These are phyloP conservation scores for Characodon lateralis DNA, from an alignment of 2,797 vertebrate genomes.

Conservation along the genomic window DNA sequence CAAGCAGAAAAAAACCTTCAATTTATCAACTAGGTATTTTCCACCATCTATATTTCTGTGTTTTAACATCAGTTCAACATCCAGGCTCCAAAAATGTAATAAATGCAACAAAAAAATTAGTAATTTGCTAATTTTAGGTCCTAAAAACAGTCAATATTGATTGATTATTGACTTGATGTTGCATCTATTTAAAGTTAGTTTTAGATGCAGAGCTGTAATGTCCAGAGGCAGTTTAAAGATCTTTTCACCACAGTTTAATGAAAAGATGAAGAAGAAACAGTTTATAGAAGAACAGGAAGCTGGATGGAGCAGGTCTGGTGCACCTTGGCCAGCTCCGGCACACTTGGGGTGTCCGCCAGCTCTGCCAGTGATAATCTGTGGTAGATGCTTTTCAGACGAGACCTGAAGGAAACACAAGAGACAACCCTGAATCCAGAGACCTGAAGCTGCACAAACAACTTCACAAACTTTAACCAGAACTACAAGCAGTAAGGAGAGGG, in stretches of 20 bases:
- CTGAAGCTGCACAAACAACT: neutral
- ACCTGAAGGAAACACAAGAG: slow-evolving; percentile 74
- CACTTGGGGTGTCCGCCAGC: slow-evolving; percentile 90
- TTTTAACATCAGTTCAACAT: neutral
- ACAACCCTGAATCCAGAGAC: neutral
- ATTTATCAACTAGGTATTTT: neutral
- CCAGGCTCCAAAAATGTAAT: neutral
- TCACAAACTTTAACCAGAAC: neutral
- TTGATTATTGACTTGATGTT: too few species aligned
- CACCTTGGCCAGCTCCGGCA: slow-evolving; percentile 93
- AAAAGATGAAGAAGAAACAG: neutral
- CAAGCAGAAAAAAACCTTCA: too few species aligned
- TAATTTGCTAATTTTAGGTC: neutral
- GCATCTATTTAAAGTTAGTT: neutral
- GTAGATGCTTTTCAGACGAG: slow-evolving; percentile 86
- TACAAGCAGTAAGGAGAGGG: neutral
- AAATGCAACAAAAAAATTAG: too few species aligned
- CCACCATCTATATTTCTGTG: neutral
- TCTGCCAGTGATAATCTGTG: slow-evolving; percentile 89
- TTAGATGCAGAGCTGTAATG: neutral
- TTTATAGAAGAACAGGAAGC: neutral
- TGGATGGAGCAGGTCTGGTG: neutral
- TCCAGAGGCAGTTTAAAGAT: neutral
- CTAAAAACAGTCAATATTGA: too few species aligned
- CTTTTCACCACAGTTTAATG: neutral